Percentiles rank a stretch among this genome's conserved stretches.
Evolutionary conservation across 2,113 vertebrate genomes (phyloP).

Genomic region (Podarcis cretensis): DNA sequence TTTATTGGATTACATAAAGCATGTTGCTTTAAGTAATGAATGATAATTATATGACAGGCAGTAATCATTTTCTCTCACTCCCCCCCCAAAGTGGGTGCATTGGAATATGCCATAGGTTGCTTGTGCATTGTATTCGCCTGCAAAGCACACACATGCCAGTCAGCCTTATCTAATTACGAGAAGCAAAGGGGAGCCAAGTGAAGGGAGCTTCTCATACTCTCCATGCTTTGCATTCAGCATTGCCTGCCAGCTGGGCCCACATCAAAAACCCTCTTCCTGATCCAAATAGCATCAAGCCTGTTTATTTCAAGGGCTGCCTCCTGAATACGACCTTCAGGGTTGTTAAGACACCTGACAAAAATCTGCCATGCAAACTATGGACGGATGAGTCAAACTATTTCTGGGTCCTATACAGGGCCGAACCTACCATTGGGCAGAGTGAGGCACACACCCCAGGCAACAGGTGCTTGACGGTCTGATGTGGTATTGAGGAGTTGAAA

Average conservation of each 20-base stretch:
- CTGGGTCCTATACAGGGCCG: no score
- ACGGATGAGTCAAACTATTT: neutral
- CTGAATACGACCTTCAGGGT: neutral
- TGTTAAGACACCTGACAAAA: neutral
- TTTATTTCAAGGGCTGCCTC: constrained; percentile 14
- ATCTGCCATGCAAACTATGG: neutral
- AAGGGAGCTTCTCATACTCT: neutral
- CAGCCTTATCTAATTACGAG: constrained; percentile 8
- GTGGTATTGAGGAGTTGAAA: no score
- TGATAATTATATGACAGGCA: constrained; percentile 39
- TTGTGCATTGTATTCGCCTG: constrained; percentile 17
- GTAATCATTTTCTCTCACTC: constrained; percentile 7
- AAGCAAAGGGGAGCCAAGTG: neutral
- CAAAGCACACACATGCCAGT: neutral
- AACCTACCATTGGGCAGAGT: no score
- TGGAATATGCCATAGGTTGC: constrained; percentile 30
- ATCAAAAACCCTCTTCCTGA: constrained; percentile 13
- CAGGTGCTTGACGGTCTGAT: no score
- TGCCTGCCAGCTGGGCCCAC: neutral
- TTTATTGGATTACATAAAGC: constrained; percentile 51
- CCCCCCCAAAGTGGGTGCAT: constrained; percentile 1
- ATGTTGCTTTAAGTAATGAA: constrained; percentile 43
- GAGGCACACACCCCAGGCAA: no score
- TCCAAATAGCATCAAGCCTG: constrained; percentile 5
- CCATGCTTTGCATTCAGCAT: accelerated